Conservation (phyloP, 2,888 invertebrate genomes). For the Griposia aprilina region DNA sequence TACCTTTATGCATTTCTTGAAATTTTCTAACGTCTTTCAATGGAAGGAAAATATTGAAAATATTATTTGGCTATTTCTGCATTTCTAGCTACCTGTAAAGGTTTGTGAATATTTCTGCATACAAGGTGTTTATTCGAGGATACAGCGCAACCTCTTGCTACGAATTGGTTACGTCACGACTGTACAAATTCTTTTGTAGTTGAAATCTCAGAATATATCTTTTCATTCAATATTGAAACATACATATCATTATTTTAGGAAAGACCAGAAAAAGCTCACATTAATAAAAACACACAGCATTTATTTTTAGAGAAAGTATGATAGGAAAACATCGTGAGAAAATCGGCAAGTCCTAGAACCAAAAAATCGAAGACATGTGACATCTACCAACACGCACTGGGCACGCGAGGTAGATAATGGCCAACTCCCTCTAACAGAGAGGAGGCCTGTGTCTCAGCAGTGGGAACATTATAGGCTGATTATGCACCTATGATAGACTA, state of each 20-base stretch:
- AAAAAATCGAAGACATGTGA: too few species aligned
- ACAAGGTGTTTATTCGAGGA: constrained; percentile 22
- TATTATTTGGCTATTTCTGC: constrained; percentile 31
- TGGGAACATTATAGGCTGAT: too few species aligned
- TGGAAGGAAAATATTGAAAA: constrained; percentile 19
- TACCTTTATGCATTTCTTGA: not conserved
- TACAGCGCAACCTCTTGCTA: not conserved
- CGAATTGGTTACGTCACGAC: not conserved
- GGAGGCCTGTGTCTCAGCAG: too few species aligned
- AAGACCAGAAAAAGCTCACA: not conserved
- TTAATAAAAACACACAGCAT: not conserved
- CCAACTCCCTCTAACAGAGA: too few species aligned
- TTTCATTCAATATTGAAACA: not conserved
- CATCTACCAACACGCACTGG: too few species aligned
- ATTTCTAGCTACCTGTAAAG: not conserved
- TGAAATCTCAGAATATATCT: too few species aligned
- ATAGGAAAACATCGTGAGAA: too few species aligned
- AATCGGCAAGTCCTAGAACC: too few species aligned
- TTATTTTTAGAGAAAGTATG: not conserved
- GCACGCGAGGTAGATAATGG: too few species aligned
- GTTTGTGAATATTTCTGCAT: constrained; percentile 13
- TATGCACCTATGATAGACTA: too few species aligned
- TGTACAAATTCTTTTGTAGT: not conserved
- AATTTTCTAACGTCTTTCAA: not conserved
- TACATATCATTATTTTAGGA: too few species aligned